Percentiles rank a stretch among this genome's conserved stretches.
These are phyloP conservation scores for Penelope pileata DNA, from an alignment of 2,113 vertebrate species.

Conservation along the genomic window DNA sequence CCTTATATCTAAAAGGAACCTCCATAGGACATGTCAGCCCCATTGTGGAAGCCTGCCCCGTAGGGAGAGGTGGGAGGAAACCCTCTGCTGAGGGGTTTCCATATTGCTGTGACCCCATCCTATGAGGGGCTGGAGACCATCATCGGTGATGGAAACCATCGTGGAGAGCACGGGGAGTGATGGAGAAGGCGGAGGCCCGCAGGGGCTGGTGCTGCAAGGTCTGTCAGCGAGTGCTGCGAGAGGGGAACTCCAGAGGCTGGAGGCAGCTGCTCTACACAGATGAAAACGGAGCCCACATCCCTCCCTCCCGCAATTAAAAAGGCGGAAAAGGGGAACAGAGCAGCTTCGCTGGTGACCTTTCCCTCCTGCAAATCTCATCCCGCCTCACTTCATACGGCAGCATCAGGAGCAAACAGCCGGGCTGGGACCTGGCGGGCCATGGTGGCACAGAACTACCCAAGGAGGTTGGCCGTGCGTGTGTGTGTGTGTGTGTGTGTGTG, in stretches of 20 bases:
- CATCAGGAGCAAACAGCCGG: conserved; percentile 39
- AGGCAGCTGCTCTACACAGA: conserved; percentile 8
- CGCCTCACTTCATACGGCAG: conserved; percentile 4
- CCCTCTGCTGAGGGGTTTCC: not conserved
- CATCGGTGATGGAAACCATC: not conserved
- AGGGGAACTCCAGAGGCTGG: not conserved
- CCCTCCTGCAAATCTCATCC: not conserved
- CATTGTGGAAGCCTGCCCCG: not conserved
- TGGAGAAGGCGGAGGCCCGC: not conserved
- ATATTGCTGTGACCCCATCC: not conserved
- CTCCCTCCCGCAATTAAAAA: conserved; percentile 41
- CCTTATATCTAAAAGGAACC: too few relatives aligned
- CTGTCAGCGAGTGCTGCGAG: not conserved
- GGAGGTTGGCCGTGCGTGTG: not conserved
- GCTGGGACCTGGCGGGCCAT: not conserved
- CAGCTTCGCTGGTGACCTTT: conserved; percentile 15
- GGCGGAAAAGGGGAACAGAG: not conserved
- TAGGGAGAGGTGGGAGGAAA: not conserved
- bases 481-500: not conserved
- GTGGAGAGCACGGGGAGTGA: fast-evolving
- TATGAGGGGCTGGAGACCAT: not conserved
- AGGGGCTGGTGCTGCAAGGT: not conserved
- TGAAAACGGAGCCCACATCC: not conserved
- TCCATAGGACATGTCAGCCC: not conserved
- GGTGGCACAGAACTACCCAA: conserved; percentile 24